phyloP scores from a whole-genome alignment of 53 echinoderm and acorn worm species.

The Apostichopus leukothele region DNA sequence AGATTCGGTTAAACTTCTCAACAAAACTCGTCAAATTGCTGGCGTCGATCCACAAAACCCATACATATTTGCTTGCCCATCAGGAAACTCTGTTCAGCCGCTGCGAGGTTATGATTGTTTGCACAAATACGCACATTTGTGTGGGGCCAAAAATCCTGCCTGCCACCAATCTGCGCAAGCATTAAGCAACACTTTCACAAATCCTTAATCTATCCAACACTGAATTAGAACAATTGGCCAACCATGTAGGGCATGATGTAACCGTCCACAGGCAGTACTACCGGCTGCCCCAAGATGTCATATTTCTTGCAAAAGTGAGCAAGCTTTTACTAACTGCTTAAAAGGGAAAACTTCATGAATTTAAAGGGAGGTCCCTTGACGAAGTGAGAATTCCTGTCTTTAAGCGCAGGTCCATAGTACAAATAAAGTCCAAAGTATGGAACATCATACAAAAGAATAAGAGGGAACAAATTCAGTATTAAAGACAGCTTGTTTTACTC shows the following conservation, averaged over 20 bases:
- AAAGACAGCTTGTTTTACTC: too few relatives aligned
- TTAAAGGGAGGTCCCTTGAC: neutral
- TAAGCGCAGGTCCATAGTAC: neutral
- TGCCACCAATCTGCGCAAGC: conserved; percentile 61
- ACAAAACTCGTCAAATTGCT: conserved; percentile 44
- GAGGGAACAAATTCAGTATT: too few relatives aligned
- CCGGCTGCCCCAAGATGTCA: conserved; percentile 42
- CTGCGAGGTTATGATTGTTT: conserved; percentile 28
- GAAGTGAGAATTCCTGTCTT: too few relatives aligned
- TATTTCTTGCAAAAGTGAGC: conserved; percentile 56
- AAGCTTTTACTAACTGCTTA: conserved; percentile 48
- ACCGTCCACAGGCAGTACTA: conserved; percentile 57
- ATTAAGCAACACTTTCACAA: conserved; percentile 57
- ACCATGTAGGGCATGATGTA: conserved; percentile 57
- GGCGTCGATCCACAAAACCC: conserved; percentile 39
- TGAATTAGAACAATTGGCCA: conserved; percentile 60
- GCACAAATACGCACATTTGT: conserved; percentile 16
- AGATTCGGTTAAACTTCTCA: conserved; percentile 33
- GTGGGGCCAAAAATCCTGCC: conserved; percentile 54
- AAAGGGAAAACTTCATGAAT: conserved; percentile 19
- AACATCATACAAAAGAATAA: conserved; percentile 27
- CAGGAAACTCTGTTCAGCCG: conserved; percentile 11
- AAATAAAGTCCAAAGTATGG: conserved; percentile 35
- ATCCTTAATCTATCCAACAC: conserved; percentile 46
- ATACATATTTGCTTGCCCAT: conserved; percentile 46